These are phyloP conservation scores for Lacanobia oleracea DNA, from an alignment of 2,888 invertebrate species.

Conservation along the genomic window DNA sequence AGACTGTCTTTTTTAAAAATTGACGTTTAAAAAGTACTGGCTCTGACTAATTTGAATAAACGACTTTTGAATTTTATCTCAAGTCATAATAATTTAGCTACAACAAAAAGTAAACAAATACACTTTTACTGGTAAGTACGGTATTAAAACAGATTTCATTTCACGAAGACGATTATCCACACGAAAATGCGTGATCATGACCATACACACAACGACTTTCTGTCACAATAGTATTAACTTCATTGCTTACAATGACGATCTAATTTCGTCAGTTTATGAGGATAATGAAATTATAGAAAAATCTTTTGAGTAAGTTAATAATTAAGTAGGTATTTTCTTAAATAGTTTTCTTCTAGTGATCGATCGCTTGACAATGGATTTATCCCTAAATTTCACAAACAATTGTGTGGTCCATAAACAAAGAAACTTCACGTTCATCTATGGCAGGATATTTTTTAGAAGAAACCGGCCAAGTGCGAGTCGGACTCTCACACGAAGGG, in stretches of 20 bases:
- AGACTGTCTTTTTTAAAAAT: no score
- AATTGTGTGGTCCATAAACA: no score
- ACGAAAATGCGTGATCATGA: constrained; percentile 44
- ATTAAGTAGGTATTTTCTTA: background rate
- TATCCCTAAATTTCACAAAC: background rate
- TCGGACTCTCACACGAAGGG: no score
- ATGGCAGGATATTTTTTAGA: no score
- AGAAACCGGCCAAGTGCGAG: no score
- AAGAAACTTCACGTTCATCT: no score
- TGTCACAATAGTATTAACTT: constrained; percentile 18
- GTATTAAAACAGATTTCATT: constrained; percentile 33
- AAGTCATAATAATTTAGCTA: background rate
- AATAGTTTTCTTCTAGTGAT: background rate
- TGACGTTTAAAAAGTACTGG: no score
- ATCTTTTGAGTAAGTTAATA: background rate
- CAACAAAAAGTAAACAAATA: constrained; percentile 19
- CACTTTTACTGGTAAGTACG: constrained; percentile 31
- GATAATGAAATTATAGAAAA: background rate
- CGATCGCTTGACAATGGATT: background rate
- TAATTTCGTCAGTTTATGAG: constrained; percentile 12
- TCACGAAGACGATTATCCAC: constrained; percentile 39
- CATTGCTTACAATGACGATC: constrained; percentile 32
- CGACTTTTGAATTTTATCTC: no score
- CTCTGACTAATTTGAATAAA: no score
- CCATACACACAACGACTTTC: constrained; percentile 22